Percentiles rank a stretch among this genome's conserved stretches.
Conservation (phyloP, 2,113 vertebrate genomes). For the Gnathonemus longibarbis region DNA sequence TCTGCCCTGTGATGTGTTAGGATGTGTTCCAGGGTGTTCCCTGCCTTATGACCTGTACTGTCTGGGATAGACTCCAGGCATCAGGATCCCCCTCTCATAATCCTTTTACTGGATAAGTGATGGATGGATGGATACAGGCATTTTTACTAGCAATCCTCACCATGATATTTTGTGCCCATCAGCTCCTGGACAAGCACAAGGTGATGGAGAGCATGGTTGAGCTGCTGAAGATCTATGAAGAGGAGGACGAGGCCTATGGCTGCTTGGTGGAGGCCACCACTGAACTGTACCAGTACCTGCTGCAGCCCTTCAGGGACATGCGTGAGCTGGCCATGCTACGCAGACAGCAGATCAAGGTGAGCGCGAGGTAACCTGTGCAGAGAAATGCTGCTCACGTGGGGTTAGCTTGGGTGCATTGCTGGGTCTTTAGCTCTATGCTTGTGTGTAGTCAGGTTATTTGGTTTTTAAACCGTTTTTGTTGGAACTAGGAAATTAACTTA, state of each 20-base stretch:
- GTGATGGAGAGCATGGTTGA: conserved; percentile 91
- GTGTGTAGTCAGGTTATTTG: neutral
- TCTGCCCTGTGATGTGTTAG: neutral
- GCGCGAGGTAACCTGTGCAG: neutral
- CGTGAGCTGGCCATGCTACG: conserved; percentile 90
- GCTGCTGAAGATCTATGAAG: conserved; percentile 81
- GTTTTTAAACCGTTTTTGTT: neutral
- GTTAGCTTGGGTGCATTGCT: neutral
- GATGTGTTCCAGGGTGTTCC: neutral
- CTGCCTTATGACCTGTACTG: neutral
- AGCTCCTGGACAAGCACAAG: conserved; percentile 90
- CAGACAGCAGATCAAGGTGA: conserved; percentile 96
- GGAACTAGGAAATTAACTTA: neutral
- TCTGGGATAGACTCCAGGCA: neutral
- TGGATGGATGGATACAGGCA: neutral
- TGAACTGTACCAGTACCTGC: conserved; percentile 90
- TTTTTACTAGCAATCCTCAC: neutral
- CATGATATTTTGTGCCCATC: neutral
- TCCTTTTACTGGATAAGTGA: neutral
- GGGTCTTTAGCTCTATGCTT: neutral
- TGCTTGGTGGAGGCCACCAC: conserved; percentile 86
- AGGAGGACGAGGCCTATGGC: conserved; percentile 84
- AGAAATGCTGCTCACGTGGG: neutral
- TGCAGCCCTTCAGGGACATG: conserved; percentile 97
- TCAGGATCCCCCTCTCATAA: neutral